Evolutionary conservation across 2,888 invertebrate genomes (phyloP), one percentile per base, ranked within the genome.

Genomic region (Gandaritis pyraliata): DNA sequence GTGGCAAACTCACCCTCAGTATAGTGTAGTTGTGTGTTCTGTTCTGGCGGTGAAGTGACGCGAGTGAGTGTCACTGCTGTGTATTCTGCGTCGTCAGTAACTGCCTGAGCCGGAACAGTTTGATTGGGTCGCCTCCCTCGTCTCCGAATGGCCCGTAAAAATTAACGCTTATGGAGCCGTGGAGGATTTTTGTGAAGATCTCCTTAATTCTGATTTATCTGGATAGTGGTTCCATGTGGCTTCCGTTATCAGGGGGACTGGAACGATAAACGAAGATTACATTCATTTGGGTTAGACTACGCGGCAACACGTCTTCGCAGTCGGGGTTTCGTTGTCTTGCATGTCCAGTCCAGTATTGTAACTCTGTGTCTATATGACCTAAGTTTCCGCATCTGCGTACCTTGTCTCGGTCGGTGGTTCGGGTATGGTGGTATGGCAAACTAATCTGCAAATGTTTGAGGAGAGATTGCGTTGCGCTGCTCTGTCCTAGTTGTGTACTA

Each of bases 91-190:
- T 3, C 23, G 1, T 23, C 39, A 8, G 48, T 13, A 4, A 15
- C 16, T 30, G 39, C 8, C 1, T 4, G 16, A 13, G 41, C 2
- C 48, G 5, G 18, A 16, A 13, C 54, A 0, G 43, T 23, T 43
- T 39, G 60, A 60, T 60, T 50, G 60, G 54, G 54, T 49, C 59
- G 59, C 38, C 50, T 45, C 54, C 49, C 60, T 49, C 59, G 59
- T 30, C 50, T 45, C 54, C 49, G 49, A 50, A 48, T 16, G 38
- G 55, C 13, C 23, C 7, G 46, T 61, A 45, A 61, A 51, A 50
- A 51, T 61, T 55, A 55, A 55, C 50, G 55, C 39, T 55, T 47
- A 61, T 51, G 55, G 38, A 50, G 46, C 45, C 29, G 23, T 38
- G 11, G 46, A 13, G 55, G 29, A 38, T 59, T 48, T 47, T 52